Evolutionary conservation across 64 coral and sea anemone genomes (phyloP).

Genomic region (Anthopleura sola): DNA sequence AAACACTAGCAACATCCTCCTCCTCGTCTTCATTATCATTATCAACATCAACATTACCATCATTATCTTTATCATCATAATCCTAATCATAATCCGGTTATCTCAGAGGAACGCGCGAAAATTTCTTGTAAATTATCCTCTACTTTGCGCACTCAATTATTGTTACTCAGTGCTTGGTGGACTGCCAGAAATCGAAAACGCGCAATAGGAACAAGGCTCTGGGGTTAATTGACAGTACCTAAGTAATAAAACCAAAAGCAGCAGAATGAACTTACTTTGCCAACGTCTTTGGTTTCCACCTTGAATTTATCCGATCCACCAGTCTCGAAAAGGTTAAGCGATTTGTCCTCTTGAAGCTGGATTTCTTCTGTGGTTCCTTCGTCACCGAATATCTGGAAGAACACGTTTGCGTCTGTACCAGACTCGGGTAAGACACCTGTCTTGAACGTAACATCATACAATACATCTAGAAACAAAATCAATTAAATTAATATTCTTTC

Average conservation of each 20-base stretch:
- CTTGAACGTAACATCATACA: slow-evolving; percentile 56
- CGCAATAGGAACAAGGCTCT: no score
- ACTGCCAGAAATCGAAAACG: no score
- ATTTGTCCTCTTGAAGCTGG: slow-evolving; percentile 34
- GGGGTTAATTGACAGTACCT: no score
- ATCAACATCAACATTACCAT: no score
- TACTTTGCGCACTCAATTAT: no score
- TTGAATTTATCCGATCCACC: slow-evolving; percentile 57
- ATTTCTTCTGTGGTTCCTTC: slow-evolving; percentile 51
- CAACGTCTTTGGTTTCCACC: slow-evolving; percentile 58
- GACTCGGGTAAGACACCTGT: slow-evolving; percentile 44
- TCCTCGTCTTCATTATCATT: no score
- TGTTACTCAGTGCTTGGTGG: no score
- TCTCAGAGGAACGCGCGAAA: no score
- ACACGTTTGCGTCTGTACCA: slow-evolving; percentile 53
- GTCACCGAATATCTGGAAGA: slow-evolving; percentile 53
- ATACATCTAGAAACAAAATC: slow-evolving; percentile 29
- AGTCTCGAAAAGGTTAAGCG: slow-evolving; percentile 35
- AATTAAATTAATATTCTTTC: not conserved
- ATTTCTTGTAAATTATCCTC: no score
- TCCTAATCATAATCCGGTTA: no score
- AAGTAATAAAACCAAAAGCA: not conserved
- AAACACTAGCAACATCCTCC: no score
- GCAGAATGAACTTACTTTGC: slow-evolving; percentile 35
- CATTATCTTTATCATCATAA: no score